Base-by-base conservation (phyloP, 2,888 invertebrate genomes). In the Callosobruchus maculatus region DNA sequence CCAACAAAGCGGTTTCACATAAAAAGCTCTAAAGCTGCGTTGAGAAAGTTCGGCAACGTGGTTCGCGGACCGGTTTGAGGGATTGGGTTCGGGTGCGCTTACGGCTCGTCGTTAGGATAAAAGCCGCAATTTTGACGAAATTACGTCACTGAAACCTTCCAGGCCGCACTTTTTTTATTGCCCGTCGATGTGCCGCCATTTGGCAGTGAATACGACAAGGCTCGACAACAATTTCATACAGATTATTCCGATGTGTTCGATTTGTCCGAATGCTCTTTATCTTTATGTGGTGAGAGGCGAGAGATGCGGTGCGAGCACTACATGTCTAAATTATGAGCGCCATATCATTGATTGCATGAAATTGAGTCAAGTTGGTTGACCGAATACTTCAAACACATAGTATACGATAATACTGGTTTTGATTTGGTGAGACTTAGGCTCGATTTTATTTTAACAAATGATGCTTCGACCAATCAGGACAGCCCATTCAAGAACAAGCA, bases 71-170 rank as follows among this genome's bases (percentile, higher is more conserved):
- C 77, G 78, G 78, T 76, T 76, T 79, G 80, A 76, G 80, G 78
- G 78, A 81, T 80, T 80, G 80, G 77, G 73, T 75, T 77, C 71
- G 74, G 74, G 22, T 30, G 74, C 74, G 71, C 73, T 76, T 77
- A 77, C 78, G 77, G 69, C 76, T 49, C 49, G 49, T 80, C 79
- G 81, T 78, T 80, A 77, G 78, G 79, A 76, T 81, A 81, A 81
- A 81, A 82, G 82, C 81, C 75, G 76, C 80, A 82, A 82, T 82
- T 82, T 82, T 75, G 74, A 72, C 76, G 70, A 79, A 81, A 80
- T 79, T 78, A 75, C 78, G 75, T 78, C 78, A 77, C 78, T 77
- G 73, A 76, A 74, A 77, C 75, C 72, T 71, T 71, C 31, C 69
- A 74, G 74, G 72, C 72, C 74, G 66, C 74, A 73, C 74, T 76